phyloP scores from a whole-genome alignment of 2,888 invertebrate species.

The Phorcus lineatus region DNA sequence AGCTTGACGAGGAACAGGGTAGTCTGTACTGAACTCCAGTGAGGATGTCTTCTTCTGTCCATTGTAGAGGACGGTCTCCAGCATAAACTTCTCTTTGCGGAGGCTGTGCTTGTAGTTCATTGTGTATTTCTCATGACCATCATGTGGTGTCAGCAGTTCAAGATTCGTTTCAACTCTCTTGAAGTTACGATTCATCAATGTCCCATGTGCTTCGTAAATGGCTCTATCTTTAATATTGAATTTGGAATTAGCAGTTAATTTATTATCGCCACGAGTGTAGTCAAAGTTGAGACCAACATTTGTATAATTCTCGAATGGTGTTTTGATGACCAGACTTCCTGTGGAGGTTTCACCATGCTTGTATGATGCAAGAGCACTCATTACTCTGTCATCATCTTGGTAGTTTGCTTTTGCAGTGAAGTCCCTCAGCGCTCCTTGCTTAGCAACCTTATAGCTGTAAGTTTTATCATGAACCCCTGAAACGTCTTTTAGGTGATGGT shows the following conservation, averaged over 20 bases:
- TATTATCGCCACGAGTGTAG: constrained; percentile 32
- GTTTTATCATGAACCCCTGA: neutral
- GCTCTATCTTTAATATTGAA: constrained; percentile 22
- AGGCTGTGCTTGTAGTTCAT: constrained; percentile 20
- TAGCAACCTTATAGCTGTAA: neutral
- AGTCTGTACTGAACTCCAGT: neutral
- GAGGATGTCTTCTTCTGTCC: neutral
- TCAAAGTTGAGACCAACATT: constrained; percentile 35
- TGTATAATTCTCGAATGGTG: constrained; percentile 19
- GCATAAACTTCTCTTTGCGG: neutral
- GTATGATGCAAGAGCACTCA: neutral
- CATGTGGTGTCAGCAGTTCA: constrained; percentile 36
- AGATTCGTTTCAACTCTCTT: constrained; percentile 32
- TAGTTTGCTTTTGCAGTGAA: neutral
- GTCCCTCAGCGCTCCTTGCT: neutral
- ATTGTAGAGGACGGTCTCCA: neutral
- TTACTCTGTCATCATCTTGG: neutral
- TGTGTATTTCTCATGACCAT: constrained; percentile 27
- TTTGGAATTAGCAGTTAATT: constrained; percentile 33
- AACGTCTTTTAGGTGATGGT: neutral
- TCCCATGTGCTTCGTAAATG: constrained; percentile 27
- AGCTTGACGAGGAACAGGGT: neutral
- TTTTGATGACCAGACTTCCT: constrained; percentile 29
- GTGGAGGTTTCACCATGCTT: neutral
- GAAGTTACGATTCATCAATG: constrained; percentile 30